phyloP scores from a whole-genome alignment of 1,140 invertebrate genomes.

The Leptopilina boulardi region DNA sequence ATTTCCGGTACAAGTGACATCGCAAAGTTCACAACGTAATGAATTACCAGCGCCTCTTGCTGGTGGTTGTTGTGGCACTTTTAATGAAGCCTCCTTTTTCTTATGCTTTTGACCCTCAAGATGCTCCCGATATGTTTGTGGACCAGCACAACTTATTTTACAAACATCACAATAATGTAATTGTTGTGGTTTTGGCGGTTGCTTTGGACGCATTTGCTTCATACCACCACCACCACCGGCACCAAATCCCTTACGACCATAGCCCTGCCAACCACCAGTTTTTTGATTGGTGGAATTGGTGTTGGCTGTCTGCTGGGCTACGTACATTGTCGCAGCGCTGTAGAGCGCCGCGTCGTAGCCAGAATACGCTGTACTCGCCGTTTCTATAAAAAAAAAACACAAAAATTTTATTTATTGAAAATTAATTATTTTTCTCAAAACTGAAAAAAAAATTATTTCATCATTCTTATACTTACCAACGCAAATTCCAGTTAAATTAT shows the following conservation, averaged over 20 bases:
- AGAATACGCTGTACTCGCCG: constrained; percentile 80
- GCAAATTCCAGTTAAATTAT: too few species aligned
- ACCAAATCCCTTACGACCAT: constrained; percentile 81
- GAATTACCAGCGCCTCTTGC: constrained; percentile 80
- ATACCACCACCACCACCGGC: constrained; percentile 78
- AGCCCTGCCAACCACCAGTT: constrained; percentile 83
- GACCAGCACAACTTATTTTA: constrained; percentile 97
- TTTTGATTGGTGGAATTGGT: constrained; percentile 78
- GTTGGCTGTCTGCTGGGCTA: constrained; percentile 86
- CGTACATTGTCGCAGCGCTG: constrained; percentile 94
- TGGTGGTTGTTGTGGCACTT: constrained; percentile 80
- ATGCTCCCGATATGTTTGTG: constrained; percentile 97
- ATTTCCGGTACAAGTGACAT: constrained; percentile 97
- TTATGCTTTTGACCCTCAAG: constrained; percentile 99
- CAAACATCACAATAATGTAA: constrained; percentile 97
- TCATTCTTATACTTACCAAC: too few species aligned
- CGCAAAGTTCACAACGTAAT: constrained; percentile 93
- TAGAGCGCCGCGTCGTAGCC: constrained; percentile 95
- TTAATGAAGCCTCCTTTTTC: constrained; percentile 95
- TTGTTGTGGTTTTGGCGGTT: constrained; percentile 92
- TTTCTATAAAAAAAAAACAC: constrained; percentile 75
- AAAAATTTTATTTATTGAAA: constrained; percentile 70
- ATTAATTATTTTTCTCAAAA: constrained; percentile 5
- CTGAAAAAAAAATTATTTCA: too few species aligned
- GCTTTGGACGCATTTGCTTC: constrained; percentile 84